These are phyloP conservation scores for Bryconaethiops microstoma DNA, from an alignment of 2,797 vertebrate genomes.

Conservation along the genomic window DNA sequence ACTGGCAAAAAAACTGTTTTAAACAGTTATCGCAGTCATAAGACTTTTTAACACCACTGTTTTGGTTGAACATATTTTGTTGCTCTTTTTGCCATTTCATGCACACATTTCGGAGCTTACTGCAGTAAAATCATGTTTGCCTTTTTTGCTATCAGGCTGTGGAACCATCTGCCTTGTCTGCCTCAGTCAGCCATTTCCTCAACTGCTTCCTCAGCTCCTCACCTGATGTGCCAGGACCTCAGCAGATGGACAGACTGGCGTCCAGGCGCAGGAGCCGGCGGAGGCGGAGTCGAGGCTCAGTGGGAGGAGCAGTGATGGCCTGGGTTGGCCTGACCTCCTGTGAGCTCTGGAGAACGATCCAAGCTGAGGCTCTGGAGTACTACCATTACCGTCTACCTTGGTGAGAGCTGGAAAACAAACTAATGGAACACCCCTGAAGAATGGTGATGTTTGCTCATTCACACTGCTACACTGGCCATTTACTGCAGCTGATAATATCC, in stretches of 20 bases:
- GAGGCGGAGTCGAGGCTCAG: slow-evolving; percentile 83
- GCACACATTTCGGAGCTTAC: not conserved
- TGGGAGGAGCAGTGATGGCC: slow-evolving; percentile 74
- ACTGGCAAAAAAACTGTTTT: not conserved
- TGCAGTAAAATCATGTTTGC: slow-evolving; percentile 10
- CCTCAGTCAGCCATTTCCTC: slow-evolving; percentile 95
- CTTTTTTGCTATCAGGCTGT: slow-evolving; percentile 79
- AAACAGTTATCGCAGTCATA: not conserved
- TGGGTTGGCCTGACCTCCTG: slow-evolving; percentile 87
- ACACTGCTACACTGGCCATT: too few species aligned
- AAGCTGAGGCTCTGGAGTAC: slow-evolving; percentile 84
- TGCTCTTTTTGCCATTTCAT: not conserved
- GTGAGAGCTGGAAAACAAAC: slow-evolving; percentile 67
- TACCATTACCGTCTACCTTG: slow-evolving; percentile 85
- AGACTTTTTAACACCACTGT: not conserved
- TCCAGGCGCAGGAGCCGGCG: slow-evolving; percentile 88
- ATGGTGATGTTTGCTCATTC: too few species aligned
- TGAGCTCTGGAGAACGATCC: slow-evolving; percentile 90
- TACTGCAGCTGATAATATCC: too few species aligned
- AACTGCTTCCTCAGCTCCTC: slow-evolving; percentile 94
- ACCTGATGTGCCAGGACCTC: slow-evolving; percentile 82
- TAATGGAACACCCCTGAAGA: too few species aligned
- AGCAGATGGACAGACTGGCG: slow-evolving; percentile 84
- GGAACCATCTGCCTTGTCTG: slow-evolving; percentile 89
- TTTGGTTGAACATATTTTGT: not conserved